Base-by-base conservation (phyloP, 2,113 vertebrate species). In the Corythoichthys intestinalis region DNA sequence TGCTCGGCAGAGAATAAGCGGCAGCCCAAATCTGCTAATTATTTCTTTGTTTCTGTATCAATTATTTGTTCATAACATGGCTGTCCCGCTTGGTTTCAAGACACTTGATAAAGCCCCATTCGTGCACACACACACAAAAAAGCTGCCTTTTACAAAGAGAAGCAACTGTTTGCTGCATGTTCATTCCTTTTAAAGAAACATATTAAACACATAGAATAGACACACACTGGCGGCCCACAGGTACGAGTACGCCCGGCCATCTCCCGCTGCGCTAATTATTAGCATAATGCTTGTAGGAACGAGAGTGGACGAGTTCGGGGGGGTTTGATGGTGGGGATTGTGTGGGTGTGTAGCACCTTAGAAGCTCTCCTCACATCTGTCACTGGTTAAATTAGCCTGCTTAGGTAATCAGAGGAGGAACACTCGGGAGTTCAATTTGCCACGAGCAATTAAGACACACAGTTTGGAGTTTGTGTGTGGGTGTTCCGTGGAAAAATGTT, bases 31-130 rank as follows among this genome's bases (percentile, higher is more conserved):
- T 89, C 91, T 91, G 86, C 88, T 92, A 91, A 93, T 93, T 91
- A 92, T 90, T 92, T 91, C 89, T 90, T 91, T 89, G 88, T 91
- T 90, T 90, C 89, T 88, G 88, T 91, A 88, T 90, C 86, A 90
- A 85, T 90, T 91, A 90, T 91, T 89, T 92, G 91, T 90, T 90
- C 90, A 86, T 85, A 89, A 88, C 88, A 85, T 84, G 70, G 61
- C 80, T 86, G 85, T 87, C 79, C 65, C 76, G 70, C 11, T 35
- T 62, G 65, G 87, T 91, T 90, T 90, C 89, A 70, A 88, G 92
- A 88, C 90, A 88, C 90, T 84, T 84, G 84, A 90, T 89, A 86
- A 90, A 88, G 86, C 85, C 80, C 65, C 83, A 74, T 62, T 70
- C 12, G 28, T 20, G 61, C 17, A 9, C 38, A 50, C 12, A 53